Evolutionary conservation across 1,140 invertebrate species (phyloP).

Genomic region (Caerostris darwini): DNA sequence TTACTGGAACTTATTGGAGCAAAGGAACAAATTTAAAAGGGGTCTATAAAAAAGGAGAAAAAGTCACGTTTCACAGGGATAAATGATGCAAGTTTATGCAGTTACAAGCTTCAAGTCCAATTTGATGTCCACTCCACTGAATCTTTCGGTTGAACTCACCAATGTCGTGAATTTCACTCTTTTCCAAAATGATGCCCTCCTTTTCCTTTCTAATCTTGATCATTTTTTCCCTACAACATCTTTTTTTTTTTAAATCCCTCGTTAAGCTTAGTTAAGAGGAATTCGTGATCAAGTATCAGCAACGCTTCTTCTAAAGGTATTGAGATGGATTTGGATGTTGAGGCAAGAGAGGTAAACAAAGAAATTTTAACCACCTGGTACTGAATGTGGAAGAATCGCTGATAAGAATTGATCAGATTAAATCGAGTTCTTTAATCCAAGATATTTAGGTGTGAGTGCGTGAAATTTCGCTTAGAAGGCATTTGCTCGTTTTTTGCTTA

Average conservation of each 20-base stretch:
- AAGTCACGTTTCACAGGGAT: slow-evolving; percentile 66
- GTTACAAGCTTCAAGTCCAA: slow-evolving; percentile 46
- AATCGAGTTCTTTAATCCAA: neutral
- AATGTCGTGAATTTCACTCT: slow-evolving; percentile 39
- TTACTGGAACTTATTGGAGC: slow-evolving; percentile 42
- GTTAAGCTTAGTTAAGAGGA: slow-evolving; percentile 49
- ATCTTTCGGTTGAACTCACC: slow-evolving; percentile 42
- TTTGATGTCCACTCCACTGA: slow-evolving; percentile 69
- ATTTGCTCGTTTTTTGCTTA: neutral
- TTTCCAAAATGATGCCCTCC: slow-evolving; percentile 9
- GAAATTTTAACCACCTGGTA: slow-evolving; percentile 29
- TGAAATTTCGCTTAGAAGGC: neutral
- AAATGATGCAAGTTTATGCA: slow-evolving; percentile 70
- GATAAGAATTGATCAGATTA: neutral
- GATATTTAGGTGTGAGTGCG: neutral
- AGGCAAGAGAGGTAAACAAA: neutral
- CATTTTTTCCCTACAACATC: neutral
- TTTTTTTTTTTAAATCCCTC: slow-evolving; percentile 27
- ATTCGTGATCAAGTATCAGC: slow-evolving; percentile 72
- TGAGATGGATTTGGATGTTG: neutral
- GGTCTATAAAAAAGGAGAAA: slow-evolving; percentile 33
- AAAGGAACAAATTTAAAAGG: slow-evolving; percentile 54
- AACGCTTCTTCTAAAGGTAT: neutral
- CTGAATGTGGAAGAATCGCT: neutral
- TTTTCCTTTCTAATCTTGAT: slow-evolving; percentile 20